Conservation (phyloP, 2,888 invertebrate genomes). For the Digitonthophagus gazella region DNA sequence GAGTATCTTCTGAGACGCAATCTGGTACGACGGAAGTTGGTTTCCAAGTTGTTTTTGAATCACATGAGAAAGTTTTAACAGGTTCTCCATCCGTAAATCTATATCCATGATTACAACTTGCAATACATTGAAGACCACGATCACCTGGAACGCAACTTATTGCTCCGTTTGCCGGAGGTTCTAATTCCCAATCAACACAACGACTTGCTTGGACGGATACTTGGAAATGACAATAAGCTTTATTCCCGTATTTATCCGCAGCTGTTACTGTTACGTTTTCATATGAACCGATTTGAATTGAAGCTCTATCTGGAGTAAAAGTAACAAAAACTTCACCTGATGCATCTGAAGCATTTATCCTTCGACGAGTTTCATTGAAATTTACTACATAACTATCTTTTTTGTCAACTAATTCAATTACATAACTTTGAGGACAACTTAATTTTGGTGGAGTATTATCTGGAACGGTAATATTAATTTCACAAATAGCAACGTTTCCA, state of each 20-base stretch:
- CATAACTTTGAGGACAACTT: constrained; percentile 91
- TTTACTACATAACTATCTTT: constrained; percentile 89
- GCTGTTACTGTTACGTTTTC: constrained; percentile 92
- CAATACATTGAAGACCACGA: constrained; percentile 81
- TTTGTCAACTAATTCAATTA: constrained; percentile 85
- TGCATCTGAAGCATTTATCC: constrained; percentile 83
- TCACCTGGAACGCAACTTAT: constrained; percentile 84
- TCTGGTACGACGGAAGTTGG: constrained; percentile 90
- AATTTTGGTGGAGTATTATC: constrained; percentile 88
- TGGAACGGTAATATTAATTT: constrained; percentile 93
- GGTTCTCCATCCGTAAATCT: constrained; percentile 89
- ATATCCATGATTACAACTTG: constrained; percentile 84
- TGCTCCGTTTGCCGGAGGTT: constrained; percentile 84
- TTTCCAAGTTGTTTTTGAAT: constrained; percentile 77
- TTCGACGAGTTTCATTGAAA: constrained; percentile 83
- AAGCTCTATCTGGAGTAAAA: constrained; percentile 79
- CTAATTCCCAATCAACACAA: constrained; percentile 92
- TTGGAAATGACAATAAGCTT: constrained; percentile 90
- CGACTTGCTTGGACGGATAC: constrained; percentile 89
- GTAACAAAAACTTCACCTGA: constrained; percentile 84
- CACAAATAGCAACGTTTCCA: constrained; percentile 95
- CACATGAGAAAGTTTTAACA: constrained; percentile 82
- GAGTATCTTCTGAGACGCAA: constrained; percentile 92
- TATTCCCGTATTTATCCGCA: constrained; percentile 82
- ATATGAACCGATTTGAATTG: constrained; percentile 81